These are phyloP conservation scores for Saccostrea cuccullata DNA, from an alignment of 1,140 invertebrate genomes.

Conservation along the genomic window DNA sequence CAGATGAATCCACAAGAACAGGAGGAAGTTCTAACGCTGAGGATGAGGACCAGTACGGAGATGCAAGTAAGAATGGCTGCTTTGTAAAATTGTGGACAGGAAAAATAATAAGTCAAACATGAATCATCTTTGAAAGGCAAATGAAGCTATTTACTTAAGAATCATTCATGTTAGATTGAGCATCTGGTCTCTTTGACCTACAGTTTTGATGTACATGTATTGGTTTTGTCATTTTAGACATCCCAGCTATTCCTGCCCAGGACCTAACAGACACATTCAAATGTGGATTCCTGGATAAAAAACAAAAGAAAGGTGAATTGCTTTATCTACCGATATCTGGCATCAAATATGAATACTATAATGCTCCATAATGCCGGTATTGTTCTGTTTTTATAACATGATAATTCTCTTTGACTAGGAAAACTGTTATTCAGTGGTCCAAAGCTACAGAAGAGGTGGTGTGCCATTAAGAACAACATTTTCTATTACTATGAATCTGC, in stretches of 20 bases:
- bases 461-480: slow-evolving; percentile 68
- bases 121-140: too few relatives aligned
- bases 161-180: not conserved
- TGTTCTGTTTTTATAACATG: not conserved
- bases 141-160: not conserved
- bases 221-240: slow-evolving; percentile 52
- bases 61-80: slow-evolving; percentile 24
- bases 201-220: not conserved
- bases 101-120: not conserved
- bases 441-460: slow-evolving; percentile 69
- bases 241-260: slow-evolving; percentile 58
- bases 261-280: slow-evolving; percentile 59
- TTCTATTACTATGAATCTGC: slow-evolving; percentile 72
- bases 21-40: slow-evolving; percentile 62
- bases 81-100: too few relatives aligned
- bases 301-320: slow-evolving; percentile 60
- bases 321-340: not conserved
- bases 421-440: slow-evolving; percentile 48
- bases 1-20: slow-evolving; percentile 62
- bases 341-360: too few relatives aligned
- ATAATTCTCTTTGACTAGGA: slow-evolving; percentile 3
- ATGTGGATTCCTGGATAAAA: slow-evolving; percentile 67
- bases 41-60: slow-evolving; percentile 52
- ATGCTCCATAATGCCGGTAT: too few relatives aligned
- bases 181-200: not conserved